Base-by-base conservation (phyloP, 2,113 vertebrate species). In the Cyphomyrus discorhynchus region DNA sequence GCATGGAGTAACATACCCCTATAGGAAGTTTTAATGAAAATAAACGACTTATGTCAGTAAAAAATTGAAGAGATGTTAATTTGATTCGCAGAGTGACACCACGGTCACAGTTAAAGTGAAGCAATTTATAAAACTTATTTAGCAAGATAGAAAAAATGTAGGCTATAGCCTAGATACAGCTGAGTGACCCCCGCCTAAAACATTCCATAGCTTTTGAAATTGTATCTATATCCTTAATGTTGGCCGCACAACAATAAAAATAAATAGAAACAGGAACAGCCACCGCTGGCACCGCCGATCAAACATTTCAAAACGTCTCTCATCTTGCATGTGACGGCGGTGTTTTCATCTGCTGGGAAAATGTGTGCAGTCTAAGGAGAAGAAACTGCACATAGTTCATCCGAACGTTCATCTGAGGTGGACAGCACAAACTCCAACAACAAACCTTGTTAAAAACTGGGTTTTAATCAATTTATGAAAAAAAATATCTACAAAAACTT, bases 401-500 rank as follows among this genome's bases (percentile, higher is more conserved):
- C 27, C 27, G 17, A 24, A 42, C 7, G 17, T 45, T 19, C 9
- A 82, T 46, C 35, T 83, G 42, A 83, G 5, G 35, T 83, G 15
- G 24, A 46, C 39, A 46, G 21, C 17, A 21, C 31, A 80, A 80
- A 47, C 9, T 17, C 7, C 10, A 39, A 8, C 80, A 83, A 24
- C 35, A 46, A 45, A 35, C 52, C 53, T 87, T 42, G 19, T 42
- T 50, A 45, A 9, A 88, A 88, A 88, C 4, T 42, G 27, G 53
- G 8, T 46, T 88, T 88, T 88, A 88, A 88, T 88, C 31, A 66
- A 42, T 62, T 66, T 39, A 87, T 35, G 31, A 87, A 52, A 87
- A 87, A 27, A 52, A 19, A 87, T 35, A 87, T 56, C 50, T 87
- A 53, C 47, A 87, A 87, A 56, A 84, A 84, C 21, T 13, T 24